Conservation (phyloP, 2,888 invertebrate species). For the Orthosia incerta region DNA sequence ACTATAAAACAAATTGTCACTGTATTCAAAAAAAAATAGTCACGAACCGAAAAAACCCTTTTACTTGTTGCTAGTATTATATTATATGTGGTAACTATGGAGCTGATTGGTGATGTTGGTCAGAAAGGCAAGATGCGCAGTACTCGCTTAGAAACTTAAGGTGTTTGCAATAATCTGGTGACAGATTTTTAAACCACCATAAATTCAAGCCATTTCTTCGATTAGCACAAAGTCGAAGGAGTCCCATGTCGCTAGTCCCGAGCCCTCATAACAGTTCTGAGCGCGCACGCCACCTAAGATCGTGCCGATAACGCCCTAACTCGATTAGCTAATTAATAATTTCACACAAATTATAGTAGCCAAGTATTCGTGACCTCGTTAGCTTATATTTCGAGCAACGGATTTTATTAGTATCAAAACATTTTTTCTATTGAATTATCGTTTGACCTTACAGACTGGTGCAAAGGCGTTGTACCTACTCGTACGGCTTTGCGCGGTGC, state of each 20-base stretch:
- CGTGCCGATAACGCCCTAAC: constrained; percentile 72
- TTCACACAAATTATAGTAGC: constrained; percentile 86
- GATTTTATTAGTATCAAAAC: constrained; percentile 54
- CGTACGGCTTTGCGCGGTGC: not conserved
- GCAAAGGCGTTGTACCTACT: constrained; percentile 17
- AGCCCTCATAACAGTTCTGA: constrained; percentile 37
- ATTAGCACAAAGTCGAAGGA: constrained; percentile 13
- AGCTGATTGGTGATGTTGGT: too few species aligned
- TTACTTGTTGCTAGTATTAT: too few species aligned
- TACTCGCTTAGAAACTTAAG: too few species aligned
- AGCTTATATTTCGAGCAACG: constrained; percentile 53
- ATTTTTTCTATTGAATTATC: constrained; percentile 58
- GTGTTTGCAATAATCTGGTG: too few species aligned
- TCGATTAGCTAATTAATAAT: constrained; percentile 86
- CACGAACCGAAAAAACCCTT: too few species aligned
- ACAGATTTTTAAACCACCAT: not conserved
- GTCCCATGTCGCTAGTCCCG: constrained; percentile 9
- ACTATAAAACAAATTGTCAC: too few species aligned
- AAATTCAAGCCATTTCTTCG: constrained; percentile 8
- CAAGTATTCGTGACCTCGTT: constrained; percentile 67
- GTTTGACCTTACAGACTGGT: constrained; percentile 49
- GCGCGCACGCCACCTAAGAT: constrained; percentile 65
- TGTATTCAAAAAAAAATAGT: too few species aligned
- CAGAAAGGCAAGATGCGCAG: too few species aligned
- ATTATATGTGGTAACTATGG: too few species aligned